phyloP scores from a whole-genome alignment of 1,140 invertebrate species.

The Trinorchestia longiramus region DNA sequence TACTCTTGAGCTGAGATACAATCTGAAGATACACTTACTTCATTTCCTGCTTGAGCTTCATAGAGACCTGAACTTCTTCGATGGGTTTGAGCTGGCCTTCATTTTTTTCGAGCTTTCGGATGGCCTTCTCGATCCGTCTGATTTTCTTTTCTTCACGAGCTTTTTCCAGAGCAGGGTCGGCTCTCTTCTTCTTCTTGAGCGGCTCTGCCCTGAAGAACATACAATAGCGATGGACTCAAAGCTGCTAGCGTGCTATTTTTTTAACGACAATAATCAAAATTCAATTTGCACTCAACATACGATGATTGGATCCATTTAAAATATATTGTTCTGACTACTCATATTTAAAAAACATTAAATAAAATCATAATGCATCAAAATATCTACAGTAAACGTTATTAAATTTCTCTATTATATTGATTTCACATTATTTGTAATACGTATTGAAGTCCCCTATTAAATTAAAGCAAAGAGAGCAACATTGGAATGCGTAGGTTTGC shows the following conservation, averaged over 20 bases:
- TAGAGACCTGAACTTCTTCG: slow-evolving; percentile 81
- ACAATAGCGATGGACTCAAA: background rate
- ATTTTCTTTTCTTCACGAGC: slow-evolving; percentile 83
- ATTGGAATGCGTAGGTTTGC: too few species aligned
- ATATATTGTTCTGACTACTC: too few species aligned
- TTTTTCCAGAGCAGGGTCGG: slow-evolving; percentile 84
- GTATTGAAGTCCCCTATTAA: too few species aligned
- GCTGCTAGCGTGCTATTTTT: background rate
- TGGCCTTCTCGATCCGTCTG: slow-evolving; percentile 86
- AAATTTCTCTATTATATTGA: too few species aligned
- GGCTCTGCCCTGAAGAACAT: slow-evolving; percentile 78
- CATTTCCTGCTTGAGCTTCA: slow-evolving; percentile 77
- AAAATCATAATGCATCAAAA: too few species aligned
- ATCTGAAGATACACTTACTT: slow-evolving; percentile 72
- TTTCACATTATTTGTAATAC: too few species aligned
- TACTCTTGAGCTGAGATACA: background rate
- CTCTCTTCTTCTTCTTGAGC: slow-evolving; percentile 86
- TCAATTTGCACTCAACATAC: too few species aligned
- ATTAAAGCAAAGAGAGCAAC: too few species aligned
- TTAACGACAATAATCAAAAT: too few species aligned
- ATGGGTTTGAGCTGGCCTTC: slow-evolving; percentile 84
- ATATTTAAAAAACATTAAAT: too few species aligned
- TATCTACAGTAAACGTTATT: too few species aligned
- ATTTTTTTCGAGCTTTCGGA: slow-evolving; percentile 82
- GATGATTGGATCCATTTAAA: too few species aligned